Base-by-base conservation (phyloP, 2,888 invertebrate species). In the Callyntrura guangdongensis region DNA sequence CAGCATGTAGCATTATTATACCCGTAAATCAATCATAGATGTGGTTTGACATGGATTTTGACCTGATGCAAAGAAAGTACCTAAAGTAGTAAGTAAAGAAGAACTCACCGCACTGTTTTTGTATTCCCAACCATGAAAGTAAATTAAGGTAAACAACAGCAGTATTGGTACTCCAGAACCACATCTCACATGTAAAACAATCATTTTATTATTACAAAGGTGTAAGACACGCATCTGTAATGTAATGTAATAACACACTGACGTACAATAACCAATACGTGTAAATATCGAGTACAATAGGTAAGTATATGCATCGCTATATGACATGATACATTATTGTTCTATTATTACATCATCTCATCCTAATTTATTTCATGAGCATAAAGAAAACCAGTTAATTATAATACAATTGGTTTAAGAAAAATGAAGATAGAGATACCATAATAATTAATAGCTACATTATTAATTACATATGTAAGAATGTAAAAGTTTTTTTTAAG, bases 401-500 rank as follows among this genome's bases (percentile, higher is more conserved):
- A 74, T 84, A 84, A 67, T 74, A 77, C 77, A 64, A 22, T 64
- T 45, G 64, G 61, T 59, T 53, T 22, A 53, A 25, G 49, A 56
- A 74, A 69, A 49, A 47, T 45, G 74, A 74, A 74, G 74, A 49
- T 11, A 77, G 53, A 77, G 49, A 72, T 45, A 72, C 72, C n/a
- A 36, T 27, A 72, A 4, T 45, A 72, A 72, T 72, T 72, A 72
- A 72, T 45, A 72, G 72, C 53, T 49, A 56, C 77, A 77, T 77
- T 53, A 53, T 77, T 77, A 77, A 56, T 56, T 77, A 77, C 77
- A 53, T 77, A 77, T 77, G 82, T 61, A 89, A 83, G 83, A 89
- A 89, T 89, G 89, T 89, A 89, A 84, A 89, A 89, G 88, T 83
- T 64, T 56, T 59, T 14, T 17, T 64, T 59, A 1, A 64, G 17